phyloP scores from a whole-genome alignment of 1,140 invertebrate species.

The Eulimnadia texana region DNA sequence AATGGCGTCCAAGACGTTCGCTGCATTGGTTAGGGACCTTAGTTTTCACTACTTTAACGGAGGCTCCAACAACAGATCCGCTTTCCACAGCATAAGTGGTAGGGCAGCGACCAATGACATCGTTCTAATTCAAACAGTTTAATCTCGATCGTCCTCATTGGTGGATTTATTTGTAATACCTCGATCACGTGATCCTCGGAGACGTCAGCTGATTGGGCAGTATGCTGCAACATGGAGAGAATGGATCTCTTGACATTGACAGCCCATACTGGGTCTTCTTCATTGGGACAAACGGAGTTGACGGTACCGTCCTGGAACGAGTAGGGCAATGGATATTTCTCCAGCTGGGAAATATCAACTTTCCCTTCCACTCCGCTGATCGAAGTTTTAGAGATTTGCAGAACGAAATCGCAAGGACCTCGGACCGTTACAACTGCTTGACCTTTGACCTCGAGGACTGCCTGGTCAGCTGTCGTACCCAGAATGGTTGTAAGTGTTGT shows the following conservation, averaged over 20 bases:
- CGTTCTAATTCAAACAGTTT: constrained; percentile 15
- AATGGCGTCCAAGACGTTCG: constrained; percentile 12
- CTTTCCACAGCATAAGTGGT: constrained; percentile 13
- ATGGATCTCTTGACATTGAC: constrained; percentile 79
- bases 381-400: constrained; percentile 8
- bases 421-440: constrained; percentile 12
- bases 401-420: constrained; percentile 9
- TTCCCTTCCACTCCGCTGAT: constrained; percentile 7
- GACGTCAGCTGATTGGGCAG: constrained; percentile 69
- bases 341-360: constrained; percentile 6
- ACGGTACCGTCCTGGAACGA: constrained; percentile 62
- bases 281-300: constrained; percentile 55
- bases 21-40: constrained; percentile 15
- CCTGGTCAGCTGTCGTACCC: constrained; percentile 15
- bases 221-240: constrained; percentile 74
- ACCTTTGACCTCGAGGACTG: constrained; percentile 13
- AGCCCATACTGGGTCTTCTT: constrained; percentile 54
- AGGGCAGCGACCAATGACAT: constrained; percentile 16
- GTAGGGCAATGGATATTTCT: constrained; percentile 32
- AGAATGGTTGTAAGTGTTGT: constrained; percentile 12
- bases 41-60: constrained; percentile 13
- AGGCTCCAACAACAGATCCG: constrained; percentile 2
- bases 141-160: too few relatives aligned
- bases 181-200: constrained; percentile 33
- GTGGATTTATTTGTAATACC: constrained; percentile 27